A percentile compares a stretch with the other conserved stretches of the same genome.
phyloP scores from a whole-genome alignment of 2,797 vertebrate species.

The Microtus obscurus region DNA sequence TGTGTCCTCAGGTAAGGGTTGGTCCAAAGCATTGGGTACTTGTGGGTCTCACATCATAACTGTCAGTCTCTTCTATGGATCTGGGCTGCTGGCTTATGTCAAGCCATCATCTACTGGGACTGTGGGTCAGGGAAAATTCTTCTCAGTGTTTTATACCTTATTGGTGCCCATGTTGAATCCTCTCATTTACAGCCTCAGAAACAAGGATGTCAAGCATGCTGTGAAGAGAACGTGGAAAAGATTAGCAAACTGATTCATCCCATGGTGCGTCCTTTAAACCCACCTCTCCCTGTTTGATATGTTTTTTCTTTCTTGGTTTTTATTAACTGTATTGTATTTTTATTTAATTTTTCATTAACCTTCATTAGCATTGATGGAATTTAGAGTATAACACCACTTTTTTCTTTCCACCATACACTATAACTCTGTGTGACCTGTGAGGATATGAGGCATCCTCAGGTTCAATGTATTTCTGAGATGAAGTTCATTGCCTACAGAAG shows the following conservation, averaged over 20 bases:
- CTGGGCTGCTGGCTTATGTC: background rate
- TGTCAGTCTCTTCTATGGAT: constrained; percentile 61
- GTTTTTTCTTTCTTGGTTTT: background rate
- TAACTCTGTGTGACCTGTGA: too few relatives aligned
- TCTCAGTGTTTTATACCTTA: constrained; percentile 62
- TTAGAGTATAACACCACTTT: background rate
- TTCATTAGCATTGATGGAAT: background rate
- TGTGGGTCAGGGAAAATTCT: background rate
- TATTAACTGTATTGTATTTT: background rate
- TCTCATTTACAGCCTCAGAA: constrained; percentile 49
- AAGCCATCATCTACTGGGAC: background rate
- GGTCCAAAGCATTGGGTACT: constrained; percentile 63
- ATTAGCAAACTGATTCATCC: background rate
- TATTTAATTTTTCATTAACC: background rate
- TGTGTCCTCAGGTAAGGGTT: background rate
- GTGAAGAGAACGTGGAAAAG: constrained; percentile 22
- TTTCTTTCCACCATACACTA: too few relatives aligned
- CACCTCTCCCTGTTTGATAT: background rate
- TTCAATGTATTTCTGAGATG: too few relatives aligned
- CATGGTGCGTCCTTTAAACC: fast-evolving
- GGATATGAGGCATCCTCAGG: too few relatives aligned
- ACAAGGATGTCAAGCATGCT: constrained; percentile 64
- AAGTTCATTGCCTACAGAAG: too few relatives aligned
- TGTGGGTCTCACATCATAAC: constrained; percentile 65
- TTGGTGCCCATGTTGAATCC: constrained; percentile 63